Conservation (phyloP, 2,113 vertebrate species). For the Anolis carolinensis region DNA sequence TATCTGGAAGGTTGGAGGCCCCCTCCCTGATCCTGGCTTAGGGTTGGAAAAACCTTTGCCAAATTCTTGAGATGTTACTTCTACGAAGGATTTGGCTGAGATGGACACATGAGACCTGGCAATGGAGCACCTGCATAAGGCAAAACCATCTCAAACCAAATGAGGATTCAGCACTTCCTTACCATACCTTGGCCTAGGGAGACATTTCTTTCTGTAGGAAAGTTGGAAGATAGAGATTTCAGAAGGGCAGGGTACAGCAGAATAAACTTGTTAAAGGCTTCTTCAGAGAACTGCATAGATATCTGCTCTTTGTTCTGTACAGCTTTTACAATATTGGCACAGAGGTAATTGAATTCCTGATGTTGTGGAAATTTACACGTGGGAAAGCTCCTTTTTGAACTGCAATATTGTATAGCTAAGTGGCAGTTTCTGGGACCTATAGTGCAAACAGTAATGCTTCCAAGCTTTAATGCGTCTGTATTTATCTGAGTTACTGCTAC, state of each 20-base stretch:
- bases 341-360: too few relatives aligned
- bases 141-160: not conserved
- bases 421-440: too few relatives aligned
- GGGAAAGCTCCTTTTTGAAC: too few relatives aligned
- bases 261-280: not conserved
- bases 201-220: not conserved
- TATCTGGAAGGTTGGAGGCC: conserved; percentile 56
- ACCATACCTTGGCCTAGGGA: not conserved
- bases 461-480: too few relatives aligned
- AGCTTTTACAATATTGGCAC: too few relatives aligned
- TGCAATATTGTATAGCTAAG: too few relatives aligned
- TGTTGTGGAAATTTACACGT: too few relatives aligned
- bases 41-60: not conserved
- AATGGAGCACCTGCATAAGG: not conserved
- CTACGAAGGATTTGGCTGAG: conserved; percentile 52
- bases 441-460: too few relatives aligned
- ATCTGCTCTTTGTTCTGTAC: too few relatives aligned
- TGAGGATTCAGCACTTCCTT: not conserved
- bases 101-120: conserved; percentile 20
- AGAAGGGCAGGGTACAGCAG: not conserved
- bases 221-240: too few relatives aligned
- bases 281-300: too few relatives aligned
- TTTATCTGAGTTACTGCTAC: too few relatives aligned
- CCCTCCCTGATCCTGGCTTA: conserved; percentile 11
- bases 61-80: conserved; percentile 50